Percentiles rank a stretch among this genome's conserved stretches.
phyloP scores from a whole-genome alignment of 1,140 invertebrate species.

The Thaumatotibia leucotreta region DNA sequence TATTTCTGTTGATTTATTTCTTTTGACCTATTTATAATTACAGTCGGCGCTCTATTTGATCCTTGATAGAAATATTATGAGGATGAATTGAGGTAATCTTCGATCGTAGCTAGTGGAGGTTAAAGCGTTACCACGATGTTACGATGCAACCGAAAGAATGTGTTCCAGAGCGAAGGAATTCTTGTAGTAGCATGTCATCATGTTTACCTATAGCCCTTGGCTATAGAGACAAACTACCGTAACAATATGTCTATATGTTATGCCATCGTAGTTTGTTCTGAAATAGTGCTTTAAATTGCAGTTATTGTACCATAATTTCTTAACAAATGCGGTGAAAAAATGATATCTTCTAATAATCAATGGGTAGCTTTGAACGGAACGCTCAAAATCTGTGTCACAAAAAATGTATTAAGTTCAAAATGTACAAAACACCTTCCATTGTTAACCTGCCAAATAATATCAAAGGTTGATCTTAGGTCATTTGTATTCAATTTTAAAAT shows the following conservation, averaged over 20 bases:
- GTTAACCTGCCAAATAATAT: background rate
- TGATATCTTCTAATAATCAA: no score
- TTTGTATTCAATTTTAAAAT: background rate
- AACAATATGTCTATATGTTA: no score
- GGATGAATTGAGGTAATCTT: background rate
- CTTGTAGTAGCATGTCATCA: background rate
- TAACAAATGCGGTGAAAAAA: no score
- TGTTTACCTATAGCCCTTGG: no score
- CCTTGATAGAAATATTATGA: background rate
- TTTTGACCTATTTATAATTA: slow-evolving; percentile 3
- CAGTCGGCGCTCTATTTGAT: background rate
- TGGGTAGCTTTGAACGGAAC: no score
- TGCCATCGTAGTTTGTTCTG: no score
- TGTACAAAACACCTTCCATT: no score
- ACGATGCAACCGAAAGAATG: background rate
- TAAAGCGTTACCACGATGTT: background rate
- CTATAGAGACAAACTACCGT: no score
- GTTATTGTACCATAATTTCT: no score
- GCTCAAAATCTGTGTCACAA: no score
- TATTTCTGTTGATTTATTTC: slow-evolving; percentile 27
- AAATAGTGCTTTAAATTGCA: no score
- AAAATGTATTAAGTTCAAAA: no score
- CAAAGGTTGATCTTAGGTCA: background rate
- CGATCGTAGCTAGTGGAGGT: background rate
- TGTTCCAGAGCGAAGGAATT: background rate